These are phyloP conservation scores for Eulemur mongoz DNA, from an alignment of 2,797 vertebrate genomes.

Conservation along the genomic window DNA sequence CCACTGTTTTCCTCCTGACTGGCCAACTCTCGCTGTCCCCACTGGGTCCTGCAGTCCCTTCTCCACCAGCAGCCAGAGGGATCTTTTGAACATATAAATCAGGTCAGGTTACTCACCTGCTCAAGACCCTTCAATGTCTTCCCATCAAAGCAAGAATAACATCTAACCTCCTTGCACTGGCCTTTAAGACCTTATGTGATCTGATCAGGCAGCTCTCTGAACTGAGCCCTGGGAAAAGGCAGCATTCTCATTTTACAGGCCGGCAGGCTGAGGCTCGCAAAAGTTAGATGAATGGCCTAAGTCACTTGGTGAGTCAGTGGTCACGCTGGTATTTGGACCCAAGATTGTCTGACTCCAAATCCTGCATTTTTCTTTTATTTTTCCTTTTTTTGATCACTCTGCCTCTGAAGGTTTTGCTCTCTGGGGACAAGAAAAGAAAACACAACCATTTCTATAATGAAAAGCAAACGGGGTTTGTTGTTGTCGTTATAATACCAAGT, in stretches of 20 bases:
- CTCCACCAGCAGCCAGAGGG: not conserved
- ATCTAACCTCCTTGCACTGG: not conserved
- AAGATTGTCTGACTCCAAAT: not conserved
- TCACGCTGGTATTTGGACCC: not conserved
- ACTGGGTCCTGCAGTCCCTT: not conserved
- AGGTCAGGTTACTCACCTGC: not conserved
- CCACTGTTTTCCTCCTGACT: rapidly evolving
- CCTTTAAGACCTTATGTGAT: not conserved
- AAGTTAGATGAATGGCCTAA: rapidly evolving
- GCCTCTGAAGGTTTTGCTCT: not conserved
- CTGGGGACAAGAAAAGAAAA: conserved; percentile 33
- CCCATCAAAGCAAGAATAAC: not conserved
- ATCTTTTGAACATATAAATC: not conserved
- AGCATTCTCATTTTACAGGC: rapidly evolving
- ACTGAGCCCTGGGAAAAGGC: not conserved
- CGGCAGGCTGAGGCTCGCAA: not conserved
- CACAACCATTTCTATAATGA: conserved; percentile 43
- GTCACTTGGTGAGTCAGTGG: not conserved
- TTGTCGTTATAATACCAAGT: conserved; percentile 27
- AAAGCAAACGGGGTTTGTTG: conserved; percentile 60
- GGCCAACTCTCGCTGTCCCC: not conserved
- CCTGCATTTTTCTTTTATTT: no score
- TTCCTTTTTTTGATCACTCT: not conserved
- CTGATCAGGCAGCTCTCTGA: not conserved
- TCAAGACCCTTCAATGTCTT: not conserved